phyloP scores from a whole-genome alignment of 2,797 vertebrate species.

The Microctenopoma stevenorrisi region DNA sequence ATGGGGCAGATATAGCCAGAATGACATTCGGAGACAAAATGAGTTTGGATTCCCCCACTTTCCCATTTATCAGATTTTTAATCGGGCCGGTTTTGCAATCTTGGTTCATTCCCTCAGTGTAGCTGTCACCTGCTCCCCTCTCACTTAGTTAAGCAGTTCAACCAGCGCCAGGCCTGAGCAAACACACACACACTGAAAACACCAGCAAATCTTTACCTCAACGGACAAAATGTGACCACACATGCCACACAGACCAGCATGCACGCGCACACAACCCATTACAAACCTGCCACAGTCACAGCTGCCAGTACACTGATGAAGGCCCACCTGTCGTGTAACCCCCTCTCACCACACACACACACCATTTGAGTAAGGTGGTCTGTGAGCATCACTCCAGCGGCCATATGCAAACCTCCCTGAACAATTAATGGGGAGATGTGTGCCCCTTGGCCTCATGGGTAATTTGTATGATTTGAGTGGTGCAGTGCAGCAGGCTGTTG shows the following conservation, averaged over 20 bases:
- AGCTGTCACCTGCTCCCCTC: conserved; percentile 85
- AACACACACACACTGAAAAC: conserved; percentile 43
- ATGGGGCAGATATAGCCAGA: conserved; percentile 68
- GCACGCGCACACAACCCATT: conserved; percentile 68
- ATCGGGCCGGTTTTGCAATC: conserved; percentile 82
- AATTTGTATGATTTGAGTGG: conserved; percentile 75
- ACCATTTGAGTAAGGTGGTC: conserved; percentile 75
- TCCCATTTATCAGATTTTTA: conserved; percentile 79
- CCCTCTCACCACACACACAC: conserved; percentile 52
- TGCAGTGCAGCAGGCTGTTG: conserved; percentile 63
- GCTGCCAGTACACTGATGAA: conserved; percentile 87
- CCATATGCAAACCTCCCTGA: conserved; percentile 84
- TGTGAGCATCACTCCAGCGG: conserved; percentile 79
- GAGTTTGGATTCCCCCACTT: conserved; percentile 79
- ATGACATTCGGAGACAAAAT: conserved; percentile 78
- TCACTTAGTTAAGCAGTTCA: conserved; percentile 74
- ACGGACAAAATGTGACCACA: conserved; percentile 72
- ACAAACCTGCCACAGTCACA: conserved; percentile 84
- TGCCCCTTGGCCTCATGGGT: conserved; percentile 77
- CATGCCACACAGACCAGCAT: conserved; percentile 44
- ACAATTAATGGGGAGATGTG: conserved; percentile 83
- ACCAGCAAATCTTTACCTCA: conserved; percentile 61
- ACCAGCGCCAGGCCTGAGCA: conserved; percentile 68
- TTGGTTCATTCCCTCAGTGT: conserved; percentile 84
- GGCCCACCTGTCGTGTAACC: conserved; percentile 85